These are phyloP conservation scores for Slavum lentiscoides DNA, from an alignment of 2,888 invertebrate species.

Conservation along the genomic window DNA sequence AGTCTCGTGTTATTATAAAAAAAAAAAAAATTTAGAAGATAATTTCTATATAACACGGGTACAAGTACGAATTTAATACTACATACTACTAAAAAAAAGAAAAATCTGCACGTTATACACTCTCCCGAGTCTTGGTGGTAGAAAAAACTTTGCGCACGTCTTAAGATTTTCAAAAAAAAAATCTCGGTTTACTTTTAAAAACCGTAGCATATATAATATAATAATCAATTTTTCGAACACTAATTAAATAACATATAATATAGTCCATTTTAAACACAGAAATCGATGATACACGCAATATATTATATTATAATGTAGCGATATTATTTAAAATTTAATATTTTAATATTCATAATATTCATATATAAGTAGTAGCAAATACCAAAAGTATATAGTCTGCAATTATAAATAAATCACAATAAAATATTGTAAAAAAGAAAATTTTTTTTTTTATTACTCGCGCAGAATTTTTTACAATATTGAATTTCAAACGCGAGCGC, in stretches of 20 bases:
- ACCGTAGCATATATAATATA: background rate
- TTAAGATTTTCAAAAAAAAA: background rate
- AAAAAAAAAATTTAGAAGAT: background rate
- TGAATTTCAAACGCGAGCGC: no score
- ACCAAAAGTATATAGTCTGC: no score
- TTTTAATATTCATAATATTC: background rate
- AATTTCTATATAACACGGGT: background rate
- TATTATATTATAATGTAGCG: background rate
- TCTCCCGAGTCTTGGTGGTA: no score
- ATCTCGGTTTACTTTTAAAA: constrained; percentile 17
- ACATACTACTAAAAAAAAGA: no score
- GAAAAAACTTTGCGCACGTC: background rate
- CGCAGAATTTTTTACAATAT: background rate
- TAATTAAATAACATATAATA: background rate
- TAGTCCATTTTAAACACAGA: background rate
- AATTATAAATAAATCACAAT: no score
- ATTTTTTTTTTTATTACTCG: no score
- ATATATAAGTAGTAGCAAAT: background rate
- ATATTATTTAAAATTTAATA: background rate
- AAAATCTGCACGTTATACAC: no score
- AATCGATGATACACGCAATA: background rate
- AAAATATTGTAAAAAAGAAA: no score
- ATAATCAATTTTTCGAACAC: background rate
- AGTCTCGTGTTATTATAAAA: background rate
- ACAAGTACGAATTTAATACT: no score